Conservation (phyloP, 1,140 invertebrate species). For the Lucilia sericata region DNA sequence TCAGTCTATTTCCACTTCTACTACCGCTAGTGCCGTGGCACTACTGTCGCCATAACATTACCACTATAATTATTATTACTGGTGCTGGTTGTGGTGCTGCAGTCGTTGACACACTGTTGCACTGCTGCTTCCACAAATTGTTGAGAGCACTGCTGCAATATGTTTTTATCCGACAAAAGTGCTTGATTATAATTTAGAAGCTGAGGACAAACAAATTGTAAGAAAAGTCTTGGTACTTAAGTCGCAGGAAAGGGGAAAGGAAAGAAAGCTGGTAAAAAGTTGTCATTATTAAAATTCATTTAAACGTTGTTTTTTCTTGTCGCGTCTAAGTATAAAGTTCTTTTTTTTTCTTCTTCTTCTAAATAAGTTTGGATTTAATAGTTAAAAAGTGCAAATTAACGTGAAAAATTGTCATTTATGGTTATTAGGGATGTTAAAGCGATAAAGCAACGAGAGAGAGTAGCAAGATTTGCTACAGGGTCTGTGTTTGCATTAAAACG, state of each 20-base stretch:
- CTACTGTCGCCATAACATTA: background rate
- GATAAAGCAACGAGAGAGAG: background rate
- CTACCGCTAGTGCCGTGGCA: background rate
- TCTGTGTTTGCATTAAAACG: background rate
- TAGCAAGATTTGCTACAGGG: background rate
- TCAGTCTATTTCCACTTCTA: background rate
- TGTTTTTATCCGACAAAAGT: background rate
- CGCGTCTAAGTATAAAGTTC: background rate
- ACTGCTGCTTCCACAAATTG: background rate
- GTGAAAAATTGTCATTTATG: constrained; percentile 8
- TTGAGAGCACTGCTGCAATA: background rate
- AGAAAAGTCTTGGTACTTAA: background rate
- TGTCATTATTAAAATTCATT: constrained; percentile 21
- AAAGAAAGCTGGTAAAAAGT: background rate
- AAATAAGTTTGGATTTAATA: background rate
- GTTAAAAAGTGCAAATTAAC: constrained; percentile 1
- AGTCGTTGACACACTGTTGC: background rate
- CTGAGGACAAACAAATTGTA: background rate
- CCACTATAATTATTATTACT: constrained; percentile 8
- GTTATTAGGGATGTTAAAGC: constrained; percentile 9
- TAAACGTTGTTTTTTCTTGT: background rate
- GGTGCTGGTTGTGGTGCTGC: background rate
- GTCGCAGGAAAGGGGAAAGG: background rate
- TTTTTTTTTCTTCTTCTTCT: background rate
- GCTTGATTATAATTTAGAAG: background rate